Evolutionary conservation across 2,888 invertebrate species (phyloP).

Genomic region (Catocala fraxini): DNA sequence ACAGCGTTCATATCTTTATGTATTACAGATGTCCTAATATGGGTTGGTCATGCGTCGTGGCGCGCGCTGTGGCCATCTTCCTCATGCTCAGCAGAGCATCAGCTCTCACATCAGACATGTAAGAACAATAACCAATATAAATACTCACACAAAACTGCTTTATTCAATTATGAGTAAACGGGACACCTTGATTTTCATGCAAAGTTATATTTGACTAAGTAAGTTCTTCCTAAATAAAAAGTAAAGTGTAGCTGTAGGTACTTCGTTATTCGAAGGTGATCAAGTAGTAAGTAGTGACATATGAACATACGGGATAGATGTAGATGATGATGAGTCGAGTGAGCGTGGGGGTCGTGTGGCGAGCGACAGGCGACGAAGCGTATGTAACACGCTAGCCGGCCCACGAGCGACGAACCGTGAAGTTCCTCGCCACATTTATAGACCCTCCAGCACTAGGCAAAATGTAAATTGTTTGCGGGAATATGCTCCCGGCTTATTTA

Average conservation of each 20-base stretch:
- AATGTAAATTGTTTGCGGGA: constrained; percentile 48
- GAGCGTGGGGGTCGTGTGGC: constrained; percentile 45
- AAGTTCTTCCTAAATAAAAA: too few species aligned
- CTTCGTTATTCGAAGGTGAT: background rate
- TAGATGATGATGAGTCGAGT: constrained; percentile 40
- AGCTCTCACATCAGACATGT: constrained; percentile 87
- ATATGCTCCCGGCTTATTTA: constrained; percentile 41
- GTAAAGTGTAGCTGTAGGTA: too few species aligned
- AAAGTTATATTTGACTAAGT: too few species aligned
- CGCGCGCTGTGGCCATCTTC: constrained; percentile 90
- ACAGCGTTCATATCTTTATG: constrained; percentile 16
- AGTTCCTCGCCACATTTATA: constrained; percentile 72
- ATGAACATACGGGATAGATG: constrained; percentile 30
- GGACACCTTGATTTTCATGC: too few species aligned
- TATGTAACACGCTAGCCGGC: constrained; percentile 65
- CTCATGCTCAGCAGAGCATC: constrained; percentile 87
- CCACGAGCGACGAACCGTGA: constrained; percentile 67
- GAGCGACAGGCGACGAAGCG: constrained; percentile 67
- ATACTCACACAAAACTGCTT: background rate
- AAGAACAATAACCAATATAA: constrained; percentile 54
- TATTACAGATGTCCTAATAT: constrained; percentile 96
- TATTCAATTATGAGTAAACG: background rate
- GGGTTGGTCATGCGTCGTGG: constrained; percentile 95
- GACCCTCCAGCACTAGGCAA: constrained; percentile 49
- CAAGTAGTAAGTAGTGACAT: constrained; percentile 4